These are phyloP conservation scores for Habroteleia sp. DNA, from an alignment of 2,888 invertebrate genomes.

Conservation along the genomic window DNA sequence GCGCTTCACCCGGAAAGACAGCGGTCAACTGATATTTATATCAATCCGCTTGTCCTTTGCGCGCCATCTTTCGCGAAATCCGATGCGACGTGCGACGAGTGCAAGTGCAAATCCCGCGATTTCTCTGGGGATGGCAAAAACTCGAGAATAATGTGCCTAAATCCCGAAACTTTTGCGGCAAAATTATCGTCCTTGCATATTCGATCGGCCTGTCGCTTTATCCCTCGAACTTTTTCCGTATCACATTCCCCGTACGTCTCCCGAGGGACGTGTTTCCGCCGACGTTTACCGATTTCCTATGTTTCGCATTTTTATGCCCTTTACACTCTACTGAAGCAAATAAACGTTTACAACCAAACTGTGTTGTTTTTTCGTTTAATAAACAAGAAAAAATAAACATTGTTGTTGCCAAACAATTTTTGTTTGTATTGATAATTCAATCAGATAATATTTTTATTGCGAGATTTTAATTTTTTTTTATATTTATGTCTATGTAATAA, in stretches of 20 bases:
- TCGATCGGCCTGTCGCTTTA: constrained; percentile 46
- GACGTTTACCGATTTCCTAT: constrained; percentile 69
- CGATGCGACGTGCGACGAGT: constrained; percentile 70
- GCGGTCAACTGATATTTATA: constrained; percentile 38
- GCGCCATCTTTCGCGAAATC: constrained; percentile 3
- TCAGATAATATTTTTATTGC: no score
- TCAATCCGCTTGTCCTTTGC: constrained; percentile 1
- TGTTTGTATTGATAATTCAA: no score
- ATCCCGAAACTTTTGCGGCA: constrained; percentile 66
- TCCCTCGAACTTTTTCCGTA: constrained; percentile 58
- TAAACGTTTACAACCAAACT: no score
- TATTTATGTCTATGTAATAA: no score
- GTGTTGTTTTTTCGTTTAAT: no score
- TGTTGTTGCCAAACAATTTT: no score
- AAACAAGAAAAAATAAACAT: no score
- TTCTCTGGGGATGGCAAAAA: constrained; percentile 77
- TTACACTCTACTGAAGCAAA: background rate
- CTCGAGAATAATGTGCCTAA: constrained; percentile 76
- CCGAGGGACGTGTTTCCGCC: constrained; percentile 66
- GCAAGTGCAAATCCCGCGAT: constrained; percentile 76
- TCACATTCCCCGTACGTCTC: constrained; percentile 58
- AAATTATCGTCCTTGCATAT: constrained; percentile 69
- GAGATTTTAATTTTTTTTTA: no score
- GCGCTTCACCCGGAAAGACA: constrained; percentile 19
- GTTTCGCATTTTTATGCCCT: constrained; percentile 30